Conservation (phyloP, 2,797 vertebrate species). For the Tinamus major region DNA sequence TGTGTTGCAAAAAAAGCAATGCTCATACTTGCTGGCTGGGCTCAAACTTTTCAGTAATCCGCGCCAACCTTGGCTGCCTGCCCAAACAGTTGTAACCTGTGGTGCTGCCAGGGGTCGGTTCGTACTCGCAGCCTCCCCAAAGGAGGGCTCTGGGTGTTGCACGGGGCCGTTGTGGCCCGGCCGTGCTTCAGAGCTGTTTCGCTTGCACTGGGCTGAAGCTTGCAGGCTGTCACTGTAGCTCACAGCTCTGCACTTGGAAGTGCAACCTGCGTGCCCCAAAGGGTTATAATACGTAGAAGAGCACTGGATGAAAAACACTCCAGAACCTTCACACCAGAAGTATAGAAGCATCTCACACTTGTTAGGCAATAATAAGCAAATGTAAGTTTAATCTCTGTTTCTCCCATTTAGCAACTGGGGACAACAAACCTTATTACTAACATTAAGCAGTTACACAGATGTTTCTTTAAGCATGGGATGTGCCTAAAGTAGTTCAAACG, state of each 20-base stretch:
- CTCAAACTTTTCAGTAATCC: background rate
- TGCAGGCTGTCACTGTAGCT: background rate
- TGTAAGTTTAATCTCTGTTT: background rate
- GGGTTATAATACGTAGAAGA: background rate
- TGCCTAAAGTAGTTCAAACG: background rate
- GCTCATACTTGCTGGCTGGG: background rate
- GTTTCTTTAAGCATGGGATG: background rate
- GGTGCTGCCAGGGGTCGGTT: background rate
- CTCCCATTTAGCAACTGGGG: background rate
- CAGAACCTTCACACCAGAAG: background rate
- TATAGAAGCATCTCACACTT: background rate
- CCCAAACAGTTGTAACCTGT: rapidly evolving
- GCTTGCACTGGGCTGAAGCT: background rate
- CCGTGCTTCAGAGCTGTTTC: background rate
- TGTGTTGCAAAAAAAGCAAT: background rate
- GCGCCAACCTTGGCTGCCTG: background rate
- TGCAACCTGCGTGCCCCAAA: background rate
- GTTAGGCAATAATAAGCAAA: background rate
- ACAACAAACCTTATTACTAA: background rate
- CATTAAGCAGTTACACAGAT: background rate
- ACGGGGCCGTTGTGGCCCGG: background rate
- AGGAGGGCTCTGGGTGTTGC: rapidly evolving
- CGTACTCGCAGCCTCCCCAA: background rate
- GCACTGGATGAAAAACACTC: background rate
- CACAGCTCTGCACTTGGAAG: background rate